A percentile compares a stretch with the other conserved stretches of the same genome.
Conservation (phyloP, 1,140 invertebrate genomes). For the Diachasmimorpha longicaudata region DNA sequence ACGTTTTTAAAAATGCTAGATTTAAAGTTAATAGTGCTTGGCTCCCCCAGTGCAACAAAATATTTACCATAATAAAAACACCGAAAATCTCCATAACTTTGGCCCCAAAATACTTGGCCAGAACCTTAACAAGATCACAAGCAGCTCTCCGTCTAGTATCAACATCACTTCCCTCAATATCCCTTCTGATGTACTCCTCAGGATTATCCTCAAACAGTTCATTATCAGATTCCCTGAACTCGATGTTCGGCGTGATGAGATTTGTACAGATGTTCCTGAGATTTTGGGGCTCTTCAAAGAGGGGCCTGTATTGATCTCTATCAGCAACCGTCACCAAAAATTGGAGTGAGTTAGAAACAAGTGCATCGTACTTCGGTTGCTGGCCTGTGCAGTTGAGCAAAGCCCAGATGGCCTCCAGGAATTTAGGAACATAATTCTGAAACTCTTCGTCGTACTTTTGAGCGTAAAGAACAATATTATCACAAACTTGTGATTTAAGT, state of each 20-base stretch:
- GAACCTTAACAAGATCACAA: conserved; percentile 92
- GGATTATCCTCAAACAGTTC: conserved; percentile 98
- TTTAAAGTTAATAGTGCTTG: not conserved
- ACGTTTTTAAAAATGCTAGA: not conserved
- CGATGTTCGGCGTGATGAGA: conserved; percentile 97
- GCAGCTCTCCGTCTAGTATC: conserved; percentile 94
- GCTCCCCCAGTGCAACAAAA: too few relatives aligned
- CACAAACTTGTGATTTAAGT: conserved; percentile 93
- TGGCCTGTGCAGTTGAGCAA: conserved; percentile 83
- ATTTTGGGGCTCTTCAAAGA: conserved; percentile 89
- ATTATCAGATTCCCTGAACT: conserved; percentile 93
- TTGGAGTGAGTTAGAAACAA: conserved; percentile 95
- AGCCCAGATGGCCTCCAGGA: conserved; percentile 94
- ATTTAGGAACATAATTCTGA: conserved; percentile 81
- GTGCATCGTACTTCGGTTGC: conserved; percentile 88
- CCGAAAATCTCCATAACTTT: conserved; percentile 93
- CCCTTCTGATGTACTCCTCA: conserved; percentile 95
- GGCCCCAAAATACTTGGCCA: conserved; percentile 88
- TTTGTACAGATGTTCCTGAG: conserved; percentile 95
- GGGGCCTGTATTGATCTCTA: conserved; percentile 80
- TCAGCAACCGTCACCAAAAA: conserved; percentile 95
- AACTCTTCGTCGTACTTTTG: conserved; percentile 99
- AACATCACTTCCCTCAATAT: conserved; percentile 98
- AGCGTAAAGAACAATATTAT: conserved; percentile 93
- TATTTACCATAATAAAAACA: conserved; percentile 25